phyloP scores from a whole-genome alignment of 2,888 invertebrate genomes.

The Dicycla oo region DNA sequence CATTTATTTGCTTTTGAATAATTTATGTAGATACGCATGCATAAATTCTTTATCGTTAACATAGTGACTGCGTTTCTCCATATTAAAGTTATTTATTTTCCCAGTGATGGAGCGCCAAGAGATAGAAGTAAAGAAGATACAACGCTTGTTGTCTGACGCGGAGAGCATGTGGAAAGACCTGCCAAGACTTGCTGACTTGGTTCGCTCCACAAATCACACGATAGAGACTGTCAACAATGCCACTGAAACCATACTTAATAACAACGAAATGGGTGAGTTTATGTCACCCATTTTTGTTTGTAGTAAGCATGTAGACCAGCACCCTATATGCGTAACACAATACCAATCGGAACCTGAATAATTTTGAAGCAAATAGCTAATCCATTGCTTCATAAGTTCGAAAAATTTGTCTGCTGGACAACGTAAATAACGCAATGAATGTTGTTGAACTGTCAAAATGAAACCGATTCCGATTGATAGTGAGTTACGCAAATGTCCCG shows the following conservation, averaged over 20 bases:
- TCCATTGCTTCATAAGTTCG: no score
- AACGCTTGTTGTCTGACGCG: constrained; percentile 81
- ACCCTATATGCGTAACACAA: no score
- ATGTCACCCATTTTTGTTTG: neutral
- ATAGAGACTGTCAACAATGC: constrained; percentile 89
- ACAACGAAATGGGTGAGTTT: constrained; percentile 85
- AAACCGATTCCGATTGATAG: no score
- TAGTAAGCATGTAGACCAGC: neutral
- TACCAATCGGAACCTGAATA: no score
- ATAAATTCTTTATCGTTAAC: constrained; percentile 10
- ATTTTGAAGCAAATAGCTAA: no score
- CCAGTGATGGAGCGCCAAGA: constrained; percentile 87
- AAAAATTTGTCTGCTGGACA: no score
- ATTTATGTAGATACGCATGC: constrained; percentile 3
- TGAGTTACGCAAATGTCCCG: no score
- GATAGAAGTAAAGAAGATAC: constrained; percentile 83
- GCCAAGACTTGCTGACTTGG: constrained; percentile 88
- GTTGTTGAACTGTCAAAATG: no score
- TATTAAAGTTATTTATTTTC: neutral
- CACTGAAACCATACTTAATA: constrained; percentile 84
- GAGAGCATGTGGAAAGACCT: constrained; percentile 88
- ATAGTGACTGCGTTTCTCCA: neutral
- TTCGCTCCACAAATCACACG: constrained; percentile 91
- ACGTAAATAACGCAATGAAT: no score
- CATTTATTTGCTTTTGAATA: constrained; percentile 24